A percentile compares a stretch with the other conserved stretches of the same genome.
Evolutionary conservation across 2,888 invertebrate genomes (phyloP).

Genomic region (Glaucopsyche alexis): DNA sequence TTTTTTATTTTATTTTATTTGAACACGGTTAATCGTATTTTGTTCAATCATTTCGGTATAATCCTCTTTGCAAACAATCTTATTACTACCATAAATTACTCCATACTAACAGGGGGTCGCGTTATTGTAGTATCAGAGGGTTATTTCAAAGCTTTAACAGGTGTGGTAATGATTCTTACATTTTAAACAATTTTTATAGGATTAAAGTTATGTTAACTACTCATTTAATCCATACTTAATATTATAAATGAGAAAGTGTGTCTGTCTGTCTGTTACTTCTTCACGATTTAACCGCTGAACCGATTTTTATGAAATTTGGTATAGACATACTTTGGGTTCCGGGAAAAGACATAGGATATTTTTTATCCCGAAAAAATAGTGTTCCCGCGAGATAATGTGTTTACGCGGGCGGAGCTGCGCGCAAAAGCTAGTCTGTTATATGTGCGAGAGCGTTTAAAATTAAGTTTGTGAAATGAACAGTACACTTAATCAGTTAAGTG

Average conservation of each 20-base stretch:
- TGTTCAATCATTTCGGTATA: conserved; percentile 28
- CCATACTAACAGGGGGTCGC: not conserved
- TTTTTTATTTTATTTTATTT: conserved; percentile 25
- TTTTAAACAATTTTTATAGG: conserved; percentile 16
- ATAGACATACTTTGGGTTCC: too few species aligned
- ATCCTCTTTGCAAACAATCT: conserved; percentile 18
- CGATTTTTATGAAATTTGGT: too few species aligned
- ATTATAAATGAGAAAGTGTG: too few species aligned
- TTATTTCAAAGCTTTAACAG: conserved; percentile 36
- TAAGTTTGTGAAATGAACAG: not conserved
- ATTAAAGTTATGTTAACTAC: not conserved
- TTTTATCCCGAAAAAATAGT: too few species aligned
- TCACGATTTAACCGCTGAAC: too few species aligned
- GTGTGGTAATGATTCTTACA: conserved; percentile 36
- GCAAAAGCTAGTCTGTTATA: too few species aligned
- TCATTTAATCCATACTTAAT: too few species aligned
- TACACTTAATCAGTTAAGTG: too few species aligned
- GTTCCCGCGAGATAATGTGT: too few species aligned
- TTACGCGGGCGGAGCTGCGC: too few species aligned
- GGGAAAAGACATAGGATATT: too few species aligned
- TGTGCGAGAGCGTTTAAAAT: not conserved
- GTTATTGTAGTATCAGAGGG: not conserved
- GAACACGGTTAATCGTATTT: conserved; percentile 38
- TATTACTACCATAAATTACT: conserved; percentile 18
- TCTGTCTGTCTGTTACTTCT: too few species aligned